These are phyloP conservation scores for Phymanthus crucifer DNA, from an alignment of 92 coral and sea anemone species.

Conservation along the genomic window DNA sequence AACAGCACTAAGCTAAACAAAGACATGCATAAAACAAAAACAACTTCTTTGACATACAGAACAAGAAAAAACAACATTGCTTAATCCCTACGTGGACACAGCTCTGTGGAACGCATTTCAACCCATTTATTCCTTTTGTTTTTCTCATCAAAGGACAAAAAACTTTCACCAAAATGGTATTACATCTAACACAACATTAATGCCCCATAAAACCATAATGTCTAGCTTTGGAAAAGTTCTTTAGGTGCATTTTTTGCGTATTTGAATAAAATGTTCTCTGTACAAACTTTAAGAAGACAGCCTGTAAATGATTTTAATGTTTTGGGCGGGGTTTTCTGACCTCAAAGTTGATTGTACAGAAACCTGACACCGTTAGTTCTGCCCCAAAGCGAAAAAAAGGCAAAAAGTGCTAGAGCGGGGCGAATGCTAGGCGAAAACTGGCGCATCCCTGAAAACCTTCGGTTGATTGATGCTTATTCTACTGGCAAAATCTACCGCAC, in stretches of 20 bases:
- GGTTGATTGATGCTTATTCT: neutral
- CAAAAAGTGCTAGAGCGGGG: neutral
- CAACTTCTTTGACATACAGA: constrained; percentile 26
- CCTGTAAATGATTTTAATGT: constrained; percentile 15
- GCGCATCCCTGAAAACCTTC: constrained; percentile 4
- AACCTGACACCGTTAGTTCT: constrained; percentile 18
- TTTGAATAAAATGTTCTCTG: constrained; percentile 1
- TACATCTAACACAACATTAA: neutral
- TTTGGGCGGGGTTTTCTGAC: constrained; percentile 45
- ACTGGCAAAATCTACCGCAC: neutral
- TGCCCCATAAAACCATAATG: neutral
- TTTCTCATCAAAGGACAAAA: neutral
- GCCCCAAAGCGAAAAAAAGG: neutral
- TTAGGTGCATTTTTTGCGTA: neutral
- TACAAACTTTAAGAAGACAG: constrained; percentile 1
- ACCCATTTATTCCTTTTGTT: neutral
- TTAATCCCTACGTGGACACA: constrained; percentile 42
- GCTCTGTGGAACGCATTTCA: neutral
- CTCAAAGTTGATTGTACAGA: constrained; percentile 17
- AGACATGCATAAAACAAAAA: constrained; percentile 17
- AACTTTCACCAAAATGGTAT: neutral
- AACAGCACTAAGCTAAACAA: constrained; percentile 44
- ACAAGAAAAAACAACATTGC: constrained; percentile 40
- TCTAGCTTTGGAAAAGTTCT: neutral
- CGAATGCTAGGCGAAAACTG: neutral